phyloP scores from a whole-genome alignment of 23 tunicate genomes.

The Phallusia fumigata region DNA sequence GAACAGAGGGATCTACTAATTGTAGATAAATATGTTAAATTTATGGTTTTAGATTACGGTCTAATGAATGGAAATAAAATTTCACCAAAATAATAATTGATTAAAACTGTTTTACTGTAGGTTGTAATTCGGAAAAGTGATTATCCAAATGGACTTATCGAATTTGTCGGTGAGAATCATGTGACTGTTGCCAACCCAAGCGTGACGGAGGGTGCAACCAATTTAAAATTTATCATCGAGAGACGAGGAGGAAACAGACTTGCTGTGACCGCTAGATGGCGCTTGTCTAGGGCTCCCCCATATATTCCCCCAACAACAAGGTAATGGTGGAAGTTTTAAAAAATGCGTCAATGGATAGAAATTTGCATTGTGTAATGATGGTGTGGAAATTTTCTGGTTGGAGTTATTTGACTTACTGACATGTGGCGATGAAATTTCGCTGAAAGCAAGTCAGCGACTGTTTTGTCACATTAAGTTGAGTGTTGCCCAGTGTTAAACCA shows the following conservation, averaged over 20 bases:
- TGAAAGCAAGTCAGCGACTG: no score
- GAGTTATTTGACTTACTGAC: no score
- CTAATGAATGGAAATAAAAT: no score
- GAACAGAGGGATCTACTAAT: no score
- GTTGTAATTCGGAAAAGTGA: slow-evolving; percentile 73
- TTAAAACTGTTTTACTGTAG: slow-evolving; percentile 6
- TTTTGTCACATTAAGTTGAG: background rate
- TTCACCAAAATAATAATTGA: no score
- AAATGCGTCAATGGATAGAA: no score
- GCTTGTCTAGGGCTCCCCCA: slow-evolving; percentile 39
- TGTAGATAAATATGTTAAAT: no score
- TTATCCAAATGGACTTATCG: slow-evolving; percentile 73
- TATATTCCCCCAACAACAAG: slow-evolving; percentile 45
- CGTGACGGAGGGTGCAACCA: background rate
- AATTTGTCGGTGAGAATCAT: slow-evolving; percentile 41
- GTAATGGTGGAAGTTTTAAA: slow-evolving; percentile 16
- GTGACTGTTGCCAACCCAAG: slow-evolving; percentile 45
- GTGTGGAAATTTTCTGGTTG: no score
- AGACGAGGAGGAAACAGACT: slow-evolving; percentile 55
- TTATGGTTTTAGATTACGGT: no score
- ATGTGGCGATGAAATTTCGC: no score
- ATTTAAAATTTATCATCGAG: slow-evolving; percentile 35
- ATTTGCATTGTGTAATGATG: no score
- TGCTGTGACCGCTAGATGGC: slow-evolving; percentile 49
- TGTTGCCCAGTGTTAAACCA: no score